Conservation (phyloP, 1,140 invertebrate species). For the Cryptotermes secundus region DNA sequence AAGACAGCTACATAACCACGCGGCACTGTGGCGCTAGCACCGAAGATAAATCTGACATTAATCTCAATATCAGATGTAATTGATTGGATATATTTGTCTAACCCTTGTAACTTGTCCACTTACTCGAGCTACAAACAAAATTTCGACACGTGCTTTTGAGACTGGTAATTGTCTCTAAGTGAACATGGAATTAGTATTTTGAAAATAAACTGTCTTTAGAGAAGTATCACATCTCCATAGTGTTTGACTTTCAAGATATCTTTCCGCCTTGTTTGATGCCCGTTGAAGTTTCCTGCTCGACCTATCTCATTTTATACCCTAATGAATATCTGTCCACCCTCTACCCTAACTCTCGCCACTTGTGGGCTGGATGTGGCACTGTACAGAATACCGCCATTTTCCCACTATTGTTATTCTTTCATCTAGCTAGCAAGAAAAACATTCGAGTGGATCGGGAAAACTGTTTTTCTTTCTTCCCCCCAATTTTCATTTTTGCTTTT, state of each 20-base stretch:
- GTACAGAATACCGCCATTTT: neutral
- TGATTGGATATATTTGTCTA: too few relatives aligned
- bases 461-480: slow-evolving; percentile 24
- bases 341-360: neutral
- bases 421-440: slow-evolving; percentile 23
- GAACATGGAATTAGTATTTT: too few relatives aligned
- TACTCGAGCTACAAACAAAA: too few relatives aligned
- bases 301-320: neutral
- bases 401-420: slow-evolving; percentile 30
- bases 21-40: too few relatives aligned
- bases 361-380: neutral
- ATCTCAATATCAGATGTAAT: too few relatives aligned
- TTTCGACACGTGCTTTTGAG: too few relatives aligned
- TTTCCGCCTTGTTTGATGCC: neutral
- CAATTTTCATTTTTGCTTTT: slow-evolving; percentile 24
- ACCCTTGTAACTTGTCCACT: too few relatives aligned
- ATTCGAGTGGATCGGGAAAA: slow-evolving; percentile 22
- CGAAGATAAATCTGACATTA: too few relatives aligned
- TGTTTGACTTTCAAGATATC: neutral
- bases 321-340: neutral
- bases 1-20: too few relatives aligned
- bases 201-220: too few relatives aligned
- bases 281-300: neutral
- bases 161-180: too few relatives aligned
- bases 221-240: neutral